These are phyloP conservation scores for Thera obeliscata DNA, from an alignment of 2,888 invertebrate genomes.

Conservation along the genomic window DNA sequence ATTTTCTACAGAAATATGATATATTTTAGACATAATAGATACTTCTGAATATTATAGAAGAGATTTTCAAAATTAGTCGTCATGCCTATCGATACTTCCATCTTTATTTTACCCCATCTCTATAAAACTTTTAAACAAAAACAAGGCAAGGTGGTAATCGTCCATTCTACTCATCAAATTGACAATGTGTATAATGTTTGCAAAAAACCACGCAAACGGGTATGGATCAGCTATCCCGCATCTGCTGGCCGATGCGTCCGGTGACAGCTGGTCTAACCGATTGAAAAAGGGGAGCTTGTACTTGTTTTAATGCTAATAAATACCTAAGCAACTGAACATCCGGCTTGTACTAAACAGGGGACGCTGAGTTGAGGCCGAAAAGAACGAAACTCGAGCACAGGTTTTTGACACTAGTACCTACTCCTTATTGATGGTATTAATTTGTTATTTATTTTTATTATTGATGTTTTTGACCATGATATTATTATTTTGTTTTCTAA, in stretches of 20 bases:
- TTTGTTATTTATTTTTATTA: too few relatives aligned
- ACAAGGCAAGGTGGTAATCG: constrained; percentile 9
- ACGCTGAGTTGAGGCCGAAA: too few relatives aligned
- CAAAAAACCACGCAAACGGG: constrained; percentile 29
- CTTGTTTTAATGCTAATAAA: constrained; percentile 7
- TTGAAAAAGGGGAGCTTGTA: constrained; percentile 10
- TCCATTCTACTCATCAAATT: constrained; percentile 6
- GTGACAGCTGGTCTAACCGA: constrained; percentile 35
- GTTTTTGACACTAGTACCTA: too few relatives aligned
- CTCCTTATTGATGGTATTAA: too few relatives aligned
- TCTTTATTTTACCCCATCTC: constrained; percentile 11
- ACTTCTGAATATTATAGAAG: too few relatives aligned
- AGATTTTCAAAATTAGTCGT: too few relatives aligned
- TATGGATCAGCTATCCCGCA: constrained; percentile 29
- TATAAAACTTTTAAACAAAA: constrained; percentile 11
- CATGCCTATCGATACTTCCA: not conserved
- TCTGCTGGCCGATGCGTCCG: constrained; percentile 40
- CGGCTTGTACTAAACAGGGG: not conserved
- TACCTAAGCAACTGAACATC: constrained; percentile 14
- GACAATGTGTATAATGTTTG: constrained; percentile 16
- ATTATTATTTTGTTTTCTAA: too few relatives aligned
- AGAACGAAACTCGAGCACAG: too few relatives aligned
- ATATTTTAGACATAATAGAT: too few relatives aligned
- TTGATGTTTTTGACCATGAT: too few relatives aligned
- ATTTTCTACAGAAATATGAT: too few relatives aligned